Evolutionary conservation across 2,113 vertebrate species (phyloP).

Genomic region (Xenotilapia flavipinnis): DNA sequence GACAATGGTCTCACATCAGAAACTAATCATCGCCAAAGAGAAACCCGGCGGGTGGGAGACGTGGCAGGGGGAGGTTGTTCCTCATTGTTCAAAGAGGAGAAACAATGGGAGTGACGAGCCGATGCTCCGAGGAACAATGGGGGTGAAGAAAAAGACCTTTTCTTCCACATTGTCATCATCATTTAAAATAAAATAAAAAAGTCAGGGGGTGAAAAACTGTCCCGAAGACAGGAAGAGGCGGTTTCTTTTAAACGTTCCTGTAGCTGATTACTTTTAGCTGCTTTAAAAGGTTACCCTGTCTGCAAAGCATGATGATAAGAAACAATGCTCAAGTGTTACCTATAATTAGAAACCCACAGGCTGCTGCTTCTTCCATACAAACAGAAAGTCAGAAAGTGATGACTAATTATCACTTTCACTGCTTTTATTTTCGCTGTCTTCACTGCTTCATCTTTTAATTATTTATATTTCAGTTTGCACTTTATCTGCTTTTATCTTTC

Average conservation of each 20-base stretch:
- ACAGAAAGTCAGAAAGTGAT: background rate
- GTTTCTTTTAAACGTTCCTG: background rate
- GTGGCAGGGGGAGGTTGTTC: background rate
- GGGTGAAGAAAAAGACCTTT: background rate
- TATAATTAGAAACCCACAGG: background rate
- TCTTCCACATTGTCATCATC: background rate
- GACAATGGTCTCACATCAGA: slow-evolving; percentile 22
- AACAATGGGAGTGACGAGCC: background rate
- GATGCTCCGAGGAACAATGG: slow-evolving; percentile 43
- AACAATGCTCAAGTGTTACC: background rate
- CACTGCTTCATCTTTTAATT: background rate
- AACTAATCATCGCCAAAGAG: background rate
- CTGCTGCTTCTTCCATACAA: background rate
- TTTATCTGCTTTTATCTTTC: background rate
- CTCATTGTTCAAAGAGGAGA: slow-evolving; percentile 41
- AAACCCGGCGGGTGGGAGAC: background rate
- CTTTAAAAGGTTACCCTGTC: background rate
- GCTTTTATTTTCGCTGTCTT: background rate
- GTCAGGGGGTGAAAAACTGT: background rate
- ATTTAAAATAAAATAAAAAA: background rate
- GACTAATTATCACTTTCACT: background rate
- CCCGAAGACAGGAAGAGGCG: background rate
- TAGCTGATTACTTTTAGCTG: background rate
- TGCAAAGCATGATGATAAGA: background rate
- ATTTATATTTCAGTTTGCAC: background rate